Evolutionary conservation across 2,888 invertebrate species (phyloP).

Genomic region (Eristalinus aeneus): DNA sequence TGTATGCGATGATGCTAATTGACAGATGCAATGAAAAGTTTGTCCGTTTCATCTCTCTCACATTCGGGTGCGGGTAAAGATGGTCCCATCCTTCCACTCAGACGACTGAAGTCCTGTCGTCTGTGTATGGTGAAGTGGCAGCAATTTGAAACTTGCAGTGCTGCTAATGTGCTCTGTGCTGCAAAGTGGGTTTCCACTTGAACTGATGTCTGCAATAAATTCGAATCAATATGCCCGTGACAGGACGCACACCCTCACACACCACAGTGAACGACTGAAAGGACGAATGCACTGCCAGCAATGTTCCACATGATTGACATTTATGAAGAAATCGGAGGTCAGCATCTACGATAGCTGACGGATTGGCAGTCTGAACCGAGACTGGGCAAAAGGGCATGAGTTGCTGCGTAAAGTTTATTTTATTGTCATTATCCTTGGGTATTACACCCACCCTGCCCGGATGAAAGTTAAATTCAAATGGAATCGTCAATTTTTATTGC

Average conservation of each 20-base stretch:
- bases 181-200: slow-evolving; percentile 17
- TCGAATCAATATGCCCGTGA: slow-evolving; percentile 48
- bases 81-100: background rate
- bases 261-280: background rate
- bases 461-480: background rate
- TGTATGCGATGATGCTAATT: slow-evolving; percentile 58
- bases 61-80: background rate
- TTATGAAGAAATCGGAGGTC: slow-evolving; percentile 2
- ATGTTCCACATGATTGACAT: slow-evolving; percentile 9
- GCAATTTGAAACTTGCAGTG: slow-evolving; percentile 46
- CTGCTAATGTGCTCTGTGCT: background rate
- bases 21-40: slow-evolving; percentile 59
- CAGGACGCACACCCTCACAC: background rate
- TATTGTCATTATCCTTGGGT: slow-evolving; percentile 46
- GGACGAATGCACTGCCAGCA: background rate
- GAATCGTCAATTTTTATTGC: slow-evolving; percentile 60
- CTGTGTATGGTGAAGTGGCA: slow-evolving; percentile 38
- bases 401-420: slow-evolving; percentile 50
- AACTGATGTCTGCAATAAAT: background rate
- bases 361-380: slow-evolving; percentile 10
- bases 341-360: slow-evolving; percentile 10
- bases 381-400: slow-evolving; percentile 4
- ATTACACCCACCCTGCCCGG: background rate
- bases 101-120: slow-evolving; percentile 28
- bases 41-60: slow-evolving; percentile 23